Conservation (phyloP, 2,797 vertebrate genomes). For the Anableps anableps region DNA sequence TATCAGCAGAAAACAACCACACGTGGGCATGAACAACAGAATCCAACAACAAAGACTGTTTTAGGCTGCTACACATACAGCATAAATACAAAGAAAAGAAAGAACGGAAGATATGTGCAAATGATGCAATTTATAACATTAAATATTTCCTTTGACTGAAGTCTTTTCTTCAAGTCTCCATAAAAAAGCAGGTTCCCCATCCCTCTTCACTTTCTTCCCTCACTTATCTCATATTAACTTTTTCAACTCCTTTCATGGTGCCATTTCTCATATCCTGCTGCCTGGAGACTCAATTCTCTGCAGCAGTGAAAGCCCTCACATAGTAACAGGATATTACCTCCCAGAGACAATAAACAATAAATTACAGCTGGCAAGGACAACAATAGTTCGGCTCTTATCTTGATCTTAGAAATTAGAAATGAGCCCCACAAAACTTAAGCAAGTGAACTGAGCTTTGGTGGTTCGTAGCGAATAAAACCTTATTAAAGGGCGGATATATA, state of each 20-base stretch:
- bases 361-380: conserved; percentile 52
- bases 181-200: conserved; percentile 8
- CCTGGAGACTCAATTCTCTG: conserved; percentile 32
- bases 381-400: conserved; percentile 41
- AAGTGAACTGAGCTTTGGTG: conserved; percentile 3
- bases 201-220: conserved; percentile 3
- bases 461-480: conserved; percentile 9
- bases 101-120: not conserved
- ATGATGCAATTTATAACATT: conserved; percentile 1
- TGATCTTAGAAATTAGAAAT: conserved; percentile 48
- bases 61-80: not conserved
- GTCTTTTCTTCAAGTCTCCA: conserved; percentile 18
- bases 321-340: conserved; percentile 61
- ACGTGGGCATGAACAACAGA: not conserved
- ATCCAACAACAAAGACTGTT: conserved; percentile 18
- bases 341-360: conserved; percentile 60
- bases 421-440: conserved; percentile 19
- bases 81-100: not conserved
- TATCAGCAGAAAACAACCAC: conserved; percentile 49
- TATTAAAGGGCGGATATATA: not conserved
- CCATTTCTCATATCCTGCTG: conserved; percentile 63
- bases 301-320: conserved; percentile 43
- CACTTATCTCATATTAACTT: conserved; percentile 43
- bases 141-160: conserved; percentile 22
- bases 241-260: conserved; percentile 42